Base-by-base conservation (phyloP, 2,113 vertebrate genomes). In the Toxotes jaculatrix region DNA sequence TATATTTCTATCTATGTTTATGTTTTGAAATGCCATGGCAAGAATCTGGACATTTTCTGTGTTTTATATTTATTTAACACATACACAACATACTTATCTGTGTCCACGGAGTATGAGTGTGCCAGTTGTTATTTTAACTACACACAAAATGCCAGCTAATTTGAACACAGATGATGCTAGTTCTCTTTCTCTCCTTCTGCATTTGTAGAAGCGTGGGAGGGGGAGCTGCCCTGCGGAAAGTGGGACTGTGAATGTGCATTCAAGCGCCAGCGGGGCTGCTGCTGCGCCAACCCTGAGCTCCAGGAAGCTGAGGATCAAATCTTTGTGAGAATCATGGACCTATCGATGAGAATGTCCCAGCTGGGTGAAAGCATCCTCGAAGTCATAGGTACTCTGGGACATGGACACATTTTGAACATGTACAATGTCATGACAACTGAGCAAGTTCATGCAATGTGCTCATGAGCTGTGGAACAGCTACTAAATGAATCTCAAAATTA, bases 181-280 rank as follows among this genome's bases (percentile, higher is more conserved):
- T 31, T 27, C 8, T 17, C 7, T 43, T 10, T 53, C 32, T 2
- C 66, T 61, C 14, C 13, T 5, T 56, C 5, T 11, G 4, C 32
- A 31, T 77, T 43, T 74, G 53, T 3, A 90, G 87, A 55, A 13
- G 34, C 9, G 3, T 77, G 63, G 64, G 12, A 56, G 7, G 79
- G 68, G 3, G 59, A 77, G 14, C 74, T 90, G 40, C 71, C 79
- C 0, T 93, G 89, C 36, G 27, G 16, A 1, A 40, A 59, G 32
- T 91, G 78, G 88, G 79, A 90, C 86, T 92, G 91, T 42, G 72
- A 89, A 0, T 91, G 92, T 62, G 77, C 74, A 0, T 89, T 91
- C 64, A 83, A 23, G 10, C 57, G 10, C 19, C 67, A 83, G 68
- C 65, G 47, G 4, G 64, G 90, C 55, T 92, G 92, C 76, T 91